Evolutionary conservation across 2,797 vertebrate species (phyloP).

Genomic region (Parauchenoglanis ngamensis): DNA sequence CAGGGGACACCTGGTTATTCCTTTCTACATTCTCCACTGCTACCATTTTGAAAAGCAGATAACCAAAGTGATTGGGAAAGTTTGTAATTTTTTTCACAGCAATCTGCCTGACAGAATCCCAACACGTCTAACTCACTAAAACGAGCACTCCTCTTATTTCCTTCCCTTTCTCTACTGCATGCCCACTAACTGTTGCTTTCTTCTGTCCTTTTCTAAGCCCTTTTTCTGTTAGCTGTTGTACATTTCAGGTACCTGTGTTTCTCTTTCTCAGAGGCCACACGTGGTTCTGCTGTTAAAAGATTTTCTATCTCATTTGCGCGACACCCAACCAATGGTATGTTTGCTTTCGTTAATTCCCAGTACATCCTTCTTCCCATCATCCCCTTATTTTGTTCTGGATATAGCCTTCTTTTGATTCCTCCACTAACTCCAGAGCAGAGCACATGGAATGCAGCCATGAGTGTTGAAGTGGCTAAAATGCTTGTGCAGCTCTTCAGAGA

Average conservation of each 20-base stretch:
- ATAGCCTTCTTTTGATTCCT: constrained; percentile 61
- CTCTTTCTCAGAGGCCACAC: constrained; percentile 93
- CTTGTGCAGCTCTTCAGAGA: constrained; percentile 34
- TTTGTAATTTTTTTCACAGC: constrained; percentile 57
- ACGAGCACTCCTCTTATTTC: constrained; percentile 66
- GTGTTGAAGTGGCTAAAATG: constrained; percentile 62
- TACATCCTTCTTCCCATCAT: constrained; percentile 67
- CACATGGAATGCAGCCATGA: constrained; percentile 63
- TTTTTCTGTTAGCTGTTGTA: constrained; percentile 83
- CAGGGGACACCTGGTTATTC: not conserved
- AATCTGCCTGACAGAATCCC: constrained; percentile 66
- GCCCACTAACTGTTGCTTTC: constrained; percentile 73
- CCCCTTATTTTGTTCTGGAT: constrained; percentile 69
- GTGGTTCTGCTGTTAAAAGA: constrained; percentile 93
- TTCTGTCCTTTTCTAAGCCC: constrained; percentile 70
- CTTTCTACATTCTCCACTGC: not conserved
- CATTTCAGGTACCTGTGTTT: constrained; percentile 94
- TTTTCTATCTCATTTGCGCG: constrained; percentile 98
- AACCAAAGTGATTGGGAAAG: not conserved
- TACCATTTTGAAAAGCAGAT: constrained; percentile 24
- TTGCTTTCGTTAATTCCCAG: constrained; percentile 84
- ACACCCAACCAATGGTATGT: constrained; percentile 97
- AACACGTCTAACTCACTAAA: constrained; percentile 63
- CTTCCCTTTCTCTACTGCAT: constrained; percentile 77
- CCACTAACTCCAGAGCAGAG: constrained; percentile 44